These are phyloP conservation scores for Columba guinea DNA, from an alignment of 2,797 vertebrate species.

Conservation along the genomic window DNA sequence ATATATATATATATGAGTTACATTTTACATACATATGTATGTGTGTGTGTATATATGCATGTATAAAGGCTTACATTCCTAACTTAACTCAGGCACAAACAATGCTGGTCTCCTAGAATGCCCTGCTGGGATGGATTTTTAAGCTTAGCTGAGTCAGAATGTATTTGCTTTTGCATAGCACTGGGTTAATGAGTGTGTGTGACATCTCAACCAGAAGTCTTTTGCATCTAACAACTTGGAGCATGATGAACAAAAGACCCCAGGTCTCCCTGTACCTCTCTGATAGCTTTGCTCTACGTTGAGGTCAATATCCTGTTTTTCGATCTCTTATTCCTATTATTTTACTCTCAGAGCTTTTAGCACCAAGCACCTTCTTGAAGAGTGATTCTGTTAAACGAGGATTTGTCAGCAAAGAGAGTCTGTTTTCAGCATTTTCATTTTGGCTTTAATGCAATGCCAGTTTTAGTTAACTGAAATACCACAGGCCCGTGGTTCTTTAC, in stretches of 20 bases:
- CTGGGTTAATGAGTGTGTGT: neutral
- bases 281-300: neutral
- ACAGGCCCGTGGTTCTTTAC: neutral
- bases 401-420: neutral
- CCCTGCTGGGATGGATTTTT: neutral
- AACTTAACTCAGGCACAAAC: neutral
- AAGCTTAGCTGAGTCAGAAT: neutral
- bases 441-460: neutral
- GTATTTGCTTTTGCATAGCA: neutral
- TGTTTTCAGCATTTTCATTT: neutral
- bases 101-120: neutral
- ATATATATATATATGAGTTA: neutral
- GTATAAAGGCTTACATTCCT: neutral
- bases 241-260: neutral
- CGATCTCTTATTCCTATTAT: neutral
- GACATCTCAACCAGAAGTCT: neutral
- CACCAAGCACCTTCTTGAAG: neutral
- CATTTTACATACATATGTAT: neutral
- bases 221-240: neutral
- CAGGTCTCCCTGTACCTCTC: neutral
- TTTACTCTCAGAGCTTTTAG: neutral
- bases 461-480: neutral
- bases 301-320: neutral
- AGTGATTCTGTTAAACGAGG: neutral
- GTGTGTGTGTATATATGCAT: fast-evolving